These are phyloP conservation scores for Hyposmocoma kahamanoa DNA, from an alignment of 1,140 invertebrate species.

Conservation along the genomic window DNA sequence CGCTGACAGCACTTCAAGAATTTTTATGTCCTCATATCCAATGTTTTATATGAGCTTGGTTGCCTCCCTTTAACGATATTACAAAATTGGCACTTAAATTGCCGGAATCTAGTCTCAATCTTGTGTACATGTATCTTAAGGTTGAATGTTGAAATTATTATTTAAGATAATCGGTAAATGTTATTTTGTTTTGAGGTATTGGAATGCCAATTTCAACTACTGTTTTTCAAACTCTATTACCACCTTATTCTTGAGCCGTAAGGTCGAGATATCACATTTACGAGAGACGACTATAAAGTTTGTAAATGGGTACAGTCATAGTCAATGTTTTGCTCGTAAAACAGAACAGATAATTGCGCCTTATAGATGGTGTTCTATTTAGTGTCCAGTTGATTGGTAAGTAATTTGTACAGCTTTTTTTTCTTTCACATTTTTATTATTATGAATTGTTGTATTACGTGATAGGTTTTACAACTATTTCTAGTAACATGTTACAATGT, in stretches of 20 bases:
- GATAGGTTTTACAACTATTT: too few species aligned
- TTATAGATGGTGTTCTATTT: slow-evolving; percentile 63
- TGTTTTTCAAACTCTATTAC: too few species aligned
- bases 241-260: slow-evolving; percentile 12
- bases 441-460: slow-evolving; percentile 65
- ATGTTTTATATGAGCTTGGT: slow-evolving; percentile 61
- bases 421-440: slow-evolving; percentile 57
- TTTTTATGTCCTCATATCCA: slow-evolving; percentile 71
- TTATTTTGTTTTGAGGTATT: too few species aligned
- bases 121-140: too few species aligned
- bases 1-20: slow-evolving; percentile 62
- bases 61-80: slow-evolving; percentile 43
- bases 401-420: slow-evolving; percentile 31
- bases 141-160: too few species aligned
- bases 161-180: too few species aligned
- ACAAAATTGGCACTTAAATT: too few species aligned
- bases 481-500: too few species aligned
- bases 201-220: too few species aligned
- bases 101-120: too few species aligned
- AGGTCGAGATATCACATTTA: not conserved
- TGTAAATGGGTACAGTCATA: slow-evolving; percentile 14
- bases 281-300: not conserved
- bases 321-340: slow-evolving; percentile 61
- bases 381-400: slow-evolving; percentile 57
- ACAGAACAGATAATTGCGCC: slow-evolving; percentile 51